Base-by-base conservation (phyloP, 2,797 vertebrate genomes). In the Prunella strophiata region DNA sequence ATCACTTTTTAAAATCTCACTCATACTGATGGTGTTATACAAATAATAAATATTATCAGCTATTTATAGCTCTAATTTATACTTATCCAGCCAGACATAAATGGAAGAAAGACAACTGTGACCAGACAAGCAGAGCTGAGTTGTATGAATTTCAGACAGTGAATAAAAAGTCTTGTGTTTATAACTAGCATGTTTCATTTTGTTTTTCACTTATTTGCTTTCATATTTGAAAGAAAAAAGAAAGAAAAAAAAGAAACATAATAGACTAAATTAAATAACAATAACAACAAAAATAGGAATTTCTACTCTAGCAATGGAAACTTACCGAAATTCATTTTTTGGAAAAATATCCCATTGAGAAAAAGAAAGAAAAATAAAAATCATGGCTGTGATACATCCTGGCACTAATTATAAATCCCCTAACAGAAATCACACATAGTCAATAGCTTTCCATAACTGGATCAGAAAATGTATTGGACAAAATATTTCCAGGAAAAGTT, bases 1-100 rank as follows among this genome's bases (percentile, higher is more conserved):
- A 48, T 25, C 25, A 66, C 2, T 3, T 21, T 5, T 58, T 65
- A 38, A 63, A 34, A 32, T 78, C 16, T 55, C 10, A 68, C 48
- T 73, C 45, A 38, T 55, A 58, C 9, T 63, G 25, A 40, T 43
- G 12, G 10, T 86, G 26, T 65, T 80, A 61, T 34, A 47, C 16
- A 88, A 71, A 74, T 61, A 74, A 63, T 47, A 90, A 65, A 68
- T 43, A 75, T 36, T 52, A 87, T 20, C 5, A 19, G 12, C 11
- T 79, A 48, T 88, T 93, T 78, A 70, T 73, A 62, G 30, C 66
- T 84, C 32, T 78, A 71, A 77, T 70, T 78, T 42, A 58, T 85
- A 86, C 23, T 94, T 86, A 72, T 55, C 27, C 26, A 70, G 32
- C 55, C 36, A 58, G 29, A 88, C 13, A 66, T 18, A 89, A 92